A percentile compares a stretch with the other conserved stretches of the same genome.
These are phyloP conservation scores for Falco cherrug DNA, from an alignment of 2,797 vertebrate genomes.

Conservation along the genomic window DNA sequence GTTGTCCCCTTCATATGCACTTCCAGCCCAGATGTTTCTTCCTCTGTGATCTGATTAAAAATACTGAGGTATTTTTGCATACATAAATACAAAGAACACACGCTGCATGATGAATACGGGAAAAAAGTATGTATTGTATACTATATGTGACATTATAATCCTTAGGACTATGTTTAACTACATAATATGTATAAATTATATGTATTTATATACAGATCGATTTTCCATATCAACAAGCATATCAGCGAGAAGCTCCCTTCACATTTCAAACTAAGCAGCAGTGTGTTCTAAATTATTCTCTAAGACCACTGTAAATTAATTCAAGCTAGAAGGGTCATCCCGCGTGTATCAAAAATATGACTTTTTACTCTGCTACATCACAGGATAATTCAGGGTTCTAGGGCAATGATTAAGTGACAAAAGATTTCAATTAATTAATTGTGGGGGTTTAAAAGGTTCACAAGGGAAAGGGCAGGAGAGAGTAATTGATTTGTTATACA, in stretches of 20 bases:
- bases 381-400: neutral
- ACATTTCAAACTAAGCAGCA: neutral
- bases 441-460: neutral
- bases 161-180: neutral
- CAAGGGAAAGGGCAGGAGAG: slow-evolving; percentile 11
- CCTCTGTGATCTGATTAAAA: neutral
- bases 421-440: slow-evolving; percentile 40
- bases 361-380: neutral
- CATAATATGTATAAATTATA: neutral
- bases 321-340: neutral
- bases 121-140: neutral
- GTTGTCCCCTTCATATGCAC: fast-evolving
- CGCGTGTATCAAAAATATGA: neutral
- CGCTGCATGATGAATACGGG: neutral
- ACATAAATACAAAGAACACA: neutral
- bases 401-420: slow-evolving; percentile 9
- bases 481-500: slow-evolving; percentile 42
- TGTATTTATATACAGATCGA: neutral
- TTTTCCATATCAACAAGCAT: neutral
- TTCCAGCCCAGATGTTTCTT: neutral
- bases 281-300: neutral
- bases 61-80: neutral
- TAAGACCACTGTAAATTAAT: neutral
- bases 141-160: neutral
- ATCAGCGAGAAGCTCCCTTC: neutral